Percentiles rank a stretch among this genome's conserved stretches.
Conservation (phyloP, 2,113 vertebrate genomes). For the Cricetomys ansorgei region DNA sequence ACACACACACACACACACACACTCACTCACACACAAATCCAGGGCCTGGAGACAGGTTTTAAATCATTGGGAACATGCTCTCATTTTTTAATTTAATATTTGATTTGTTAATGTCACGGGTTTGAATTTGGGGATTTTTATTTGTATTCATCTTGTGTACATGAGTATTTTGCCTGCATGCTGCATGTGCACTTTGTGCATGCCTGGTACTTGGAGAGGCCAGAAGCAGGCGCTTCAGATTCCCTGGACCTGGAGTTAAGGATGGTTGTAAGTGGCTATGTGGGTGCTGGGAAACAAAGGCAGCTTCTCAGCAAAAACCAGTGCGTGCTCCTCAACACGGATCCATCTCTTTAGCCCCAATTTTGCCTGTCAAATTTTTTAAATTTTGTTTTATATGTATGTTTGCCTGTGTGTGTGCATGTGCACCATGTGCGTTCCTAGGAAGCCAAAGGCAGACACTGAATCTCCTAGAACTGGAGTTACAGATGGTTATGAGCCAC, state of each 20-base stretch:
- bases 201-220: neutral
- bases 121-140: neutral
- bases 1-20: neutral
- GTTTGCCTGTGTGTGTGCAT: neutral
- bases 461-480: neutral
- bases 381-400: neutral
- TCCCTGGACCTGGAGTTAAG: neutral
- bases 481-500: neutral
- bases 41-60: neutral
- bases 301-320: neutral
- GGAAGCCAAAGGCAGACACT: neutral
- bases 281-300: neutral
- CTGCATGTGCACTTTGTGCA: neutral
- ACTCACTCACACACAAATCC: neutral
- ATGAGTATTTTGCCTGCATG: neutral
- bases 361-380: neutral
- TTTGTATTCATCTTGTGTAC: neutral
- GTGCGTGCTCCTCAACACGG: neutral
- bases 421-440: neutral
- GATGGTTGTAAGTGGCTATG: neutral
- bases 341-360: neutral
- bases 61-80: neutral
- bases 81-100: neutral
- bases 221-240: neutral
- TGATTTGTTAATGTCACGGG: neutral